Evolutionary conservation across 2,797 vertebrate genomes (phyloP).

Genomic region (Amphiprion clarkii): DNA sequence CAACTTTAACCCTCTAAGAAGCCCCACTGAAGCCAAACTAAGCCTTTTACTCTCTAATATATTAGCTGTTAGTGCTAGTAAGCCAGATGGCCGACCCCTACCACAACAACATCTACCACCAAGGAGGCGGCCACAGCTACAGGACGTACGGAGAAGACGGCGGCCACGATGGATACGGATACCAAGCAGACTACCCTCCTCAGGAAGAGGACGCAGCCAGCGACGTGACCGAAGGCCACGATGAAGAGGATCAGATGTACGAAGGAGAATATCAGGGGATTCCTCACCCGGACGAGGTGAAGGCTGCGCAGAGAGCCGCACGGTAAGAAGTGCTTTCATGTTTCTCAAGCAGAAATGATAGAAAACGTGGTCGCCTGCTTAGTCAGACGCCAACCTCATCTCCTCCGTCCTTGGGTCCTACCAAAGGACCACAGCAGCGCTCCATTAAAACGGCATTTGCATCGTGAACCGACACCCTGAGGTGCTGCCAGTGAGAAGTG

Average conservation of each 20-base stretch:
- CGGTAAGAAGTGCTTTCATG: conserved; percentile 63
- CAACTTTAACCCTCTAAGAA: neutral
- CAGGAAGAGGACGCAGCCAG: conserved; percentile 96
- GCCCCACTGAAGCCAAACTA: neutral
- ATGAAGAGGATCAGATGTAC: conserved; percentile 97
- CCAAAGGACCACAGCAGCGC: no score
- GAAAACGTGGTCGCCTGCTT: no score
- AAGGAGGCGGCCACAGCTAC: conserved; percentile 78
- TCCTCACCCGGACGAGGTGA: conserved; percentile 93
- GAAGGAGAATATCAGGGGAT: conserved; percentile 99
- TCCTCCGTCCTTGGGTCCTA: neutral
- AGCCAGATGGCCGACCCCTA: conserved; percentile 88
- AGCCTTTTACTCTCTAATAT: neutral
- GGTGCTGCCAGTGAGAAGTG: conserved; percentile 91
- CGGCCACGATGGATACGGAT: conserved; percentile 85
- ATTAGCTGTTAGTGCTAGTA: neutral
- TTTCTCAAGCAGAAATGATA: no score
- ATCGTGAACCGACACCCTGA: conserved; percentile 49
- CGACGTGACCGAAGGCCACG: conserved; percentile 94
- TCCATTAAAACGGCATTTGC: no score
- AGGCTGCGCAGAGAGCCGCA: conserved; percentile 87
- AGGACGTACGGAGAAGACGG: conserved; percentile 83
- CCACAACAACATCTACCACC: conserved; percentile 87
- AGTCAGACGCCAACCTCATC: no score
- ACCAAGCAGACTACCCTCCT: conserved; percentile 83